phyloP scores from a whole-genome alignment of 2,797 vertebrate species.

The Microctenopoma steveboyesi region DNA sequence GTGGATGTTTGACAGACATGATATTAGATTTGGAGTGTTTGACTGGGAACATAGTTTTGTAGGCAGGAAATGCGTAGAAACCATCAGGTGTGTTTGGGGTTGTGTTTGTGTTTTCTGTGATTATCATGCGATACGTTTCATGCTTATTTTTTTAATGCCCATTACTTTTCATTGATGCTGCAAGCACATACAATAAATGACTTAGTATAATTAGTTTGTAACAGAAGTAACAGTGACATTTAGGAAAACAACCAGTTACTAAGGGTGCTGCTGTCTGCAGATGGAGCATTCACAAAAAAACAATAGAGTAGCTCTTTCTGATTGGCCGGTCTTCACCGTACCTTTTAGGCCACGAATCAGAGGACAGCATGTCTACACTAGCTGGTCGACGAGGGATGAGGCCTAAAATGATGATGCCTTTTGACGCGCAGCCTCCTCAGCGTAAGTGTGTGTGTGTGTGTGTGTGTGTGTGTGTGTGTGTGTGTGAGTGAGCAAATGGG shows the following conservation, averaged over 20 bases:
- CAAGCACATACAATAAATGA: constrained; percentile 1
- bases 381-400: constrained; percentile 96
- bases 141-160: constrained; percentile 46
- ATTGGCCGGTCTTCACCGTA: constrained; percentile 82
- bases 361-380: constrained; percentile 97
- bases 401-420: constrained; percentile 99
- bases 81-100: constrained; percentile 7
- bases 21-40: constrained; percentile 28
- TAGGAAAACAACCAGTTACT: constrained; percentile 12
- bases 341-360: constrained; percentile 94
- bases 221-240: constrained; percentile 1
- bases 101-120: constrained; percentile 31
- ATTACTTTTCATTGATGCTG: constrained; percentile 35
- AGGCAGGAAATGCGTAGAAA: constrained; percentile 25
- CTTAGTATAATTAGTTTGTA: not conserved
- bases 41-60: constrained; percentile 27
- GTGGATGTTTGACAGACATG: constrained; percentile 31
- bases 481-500: not conserved
- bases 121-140: constrained; percentile 72
- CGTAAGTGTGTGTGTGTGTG: constrained; percentile 87
- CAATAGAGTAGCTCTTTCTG: constrained; percentile 65
- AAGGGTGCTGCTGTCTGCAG: constrained; percentile 9
- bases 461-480: constrained; percentile 22
- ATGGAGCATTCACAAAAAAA: constrained; percentile 23
- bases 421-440: constrained; percentile 97